These are phyloP conservation scores for Eupristina koningsbergeri DNA, from an alignment of 1,140 invertebrate genomes.

Conservation along the genomic window DNA sequence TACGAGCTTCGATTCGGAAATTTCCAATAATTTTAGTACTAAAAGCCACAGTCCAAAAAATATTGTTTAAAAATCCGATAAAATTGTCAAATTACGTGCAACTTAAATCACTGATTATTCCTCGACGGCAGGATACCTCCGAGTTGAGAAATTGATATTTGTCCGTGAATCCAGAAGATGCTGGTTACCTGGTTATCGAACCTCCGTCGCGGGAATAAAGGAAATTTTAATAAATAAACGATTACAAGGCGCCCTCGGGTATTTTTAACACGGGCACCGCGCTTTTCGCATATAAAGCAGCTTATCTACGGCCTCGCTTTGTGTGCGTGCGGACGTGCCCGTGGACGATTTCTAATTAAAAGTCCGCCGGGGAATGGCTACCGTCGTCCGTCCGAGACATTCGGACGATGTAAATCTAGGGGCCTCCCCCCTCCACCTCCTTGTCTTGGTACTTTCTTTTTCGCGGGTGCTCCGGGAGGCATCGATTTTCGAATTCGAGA, in stretches of 20 bases:
- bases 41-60: too few relatives aligned
- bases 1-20: too few relatives aligned
- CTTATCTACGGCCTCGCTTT: neutral
- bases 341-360: conserved; percentile 45
- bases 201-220: neutral
- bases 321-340: conserved; percentile 5
- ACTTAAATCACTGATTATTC: too few relatives aligned
- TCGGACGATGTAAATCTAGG: conserved; percentile 44
- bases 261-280: too few relatives aligned
- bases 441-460: conserved; percentile 14
- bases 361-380: conserved; percentile 39
- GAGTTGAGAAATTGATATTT: too few relatives aligned
- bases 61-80: too few relatives aligned
- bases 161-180: too few relatives aligned
- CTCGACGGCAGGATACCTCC: too few relatives aligned
- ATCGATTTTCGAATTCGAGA: conserved; percentile 48
- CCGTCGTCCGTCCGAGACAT: conserved; percentile 16
- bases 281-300: neutral
- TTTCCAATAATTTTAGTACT: too few relatives aligned
- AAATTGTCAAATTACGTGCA: too few relatives aligned
- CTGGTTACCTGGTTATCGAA: too few relatives aligned
- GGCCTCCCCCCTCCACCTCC: neutral
- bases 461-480: conserved; percentile 3
- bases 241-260: neutral
- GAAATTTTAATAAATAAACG: neutral